Percentiles rank a stretch among this genome's conserved stretches.
phyloP scores from a whole-genome alignment of 2,797 vertebrate species.

The Pangasius larnaudii region DNA sequence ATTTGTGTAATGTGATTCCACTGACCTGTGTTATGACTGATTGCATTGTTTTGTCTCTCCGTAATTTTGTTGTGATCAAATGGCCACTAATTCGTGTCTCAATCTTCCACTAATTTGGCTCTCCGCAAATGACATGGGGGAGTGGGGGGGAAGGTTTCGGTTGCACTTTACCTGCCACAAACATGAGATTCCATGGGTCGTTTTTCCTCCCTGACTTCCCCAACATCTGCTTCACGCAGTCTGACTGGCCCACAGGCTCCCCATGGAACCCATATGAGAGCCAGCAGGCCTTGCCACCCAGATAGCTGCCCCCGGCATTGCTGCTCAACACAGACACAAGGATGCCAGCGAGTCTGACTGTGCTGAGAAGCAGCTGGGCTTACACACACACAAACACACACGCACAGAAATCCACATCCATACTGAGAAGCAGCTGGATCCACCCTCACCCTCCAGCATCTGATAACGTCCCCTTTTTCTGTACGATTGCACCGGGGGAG shows the following conservation, averaged over 20 bases:
- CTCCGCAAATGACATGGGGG: constrained; percentile 15
- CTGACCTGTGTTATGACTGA: constrained; percentile 51
- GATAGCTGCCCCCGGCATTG: constrained; percentile 40
- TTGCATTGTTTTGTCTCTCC: constrained; percentile 52
- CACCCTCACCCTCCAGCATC: constrained; percentile 51
- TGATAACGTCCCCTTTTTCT: constrained; percentile 47
- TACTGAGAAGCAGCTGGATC: constrained; percentile 44
- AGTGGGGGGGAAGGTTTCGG: neutral
- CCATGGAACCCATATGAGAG: constrained; percentile 39
- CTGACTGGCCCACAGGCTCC: constrained; percentile 35
- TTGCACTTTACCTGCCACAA: constrained; percentile 34
- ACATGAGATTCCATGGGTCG: neutral
- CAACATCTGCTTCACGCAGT: constrained; percentile 45
- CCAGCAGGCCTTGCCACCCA: constrained; percentile 51
- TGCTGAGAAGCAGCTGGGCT: constrained; percentile 41
- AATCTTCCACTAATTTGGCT: constrained; percentile 31
- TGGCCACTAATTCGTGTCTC: constrained; percentile 41
- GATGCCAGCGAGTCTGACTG: constrained; percentile 50
- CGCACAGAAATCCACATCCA: constrained; percentile 23
- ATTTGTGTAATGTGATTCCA: constrained; percentile 47
- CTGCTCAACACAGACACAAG: constrained; percentile 13
- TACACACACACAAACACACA: constrained; percentile 24
- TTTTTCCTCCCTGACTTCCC: constrained; percentile 17
- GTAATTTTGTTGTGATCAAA: constrained; percentile 35
- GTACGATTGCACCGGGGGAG: constrained; percentile 35